These are phyloP conservation scores for Vimba vimba DNA, from an alignment of 2,113 vertebrate genomes.

Conservation along the genomic window DNA sequence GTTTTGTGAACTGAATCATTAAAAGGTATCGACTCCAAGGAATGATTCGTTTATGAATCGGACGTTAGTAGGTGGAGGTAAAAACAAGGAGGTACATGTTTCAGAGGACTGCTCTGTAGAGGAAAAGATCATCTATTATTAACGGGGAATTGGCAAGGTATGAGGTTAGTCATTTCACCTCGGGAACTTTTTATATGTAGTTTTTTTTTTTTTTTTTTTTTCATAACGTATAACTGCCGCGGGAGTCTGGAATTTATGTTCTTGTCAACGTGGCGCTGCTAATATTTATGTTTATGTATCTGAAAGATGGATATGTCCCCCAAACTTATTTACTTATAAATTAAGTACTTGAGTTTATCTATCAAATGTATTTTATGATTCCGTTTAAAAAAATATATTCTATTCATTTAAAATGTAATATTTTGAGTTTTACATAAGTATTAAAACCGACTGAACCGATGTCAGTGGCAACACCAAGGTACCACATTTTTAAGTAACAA, in stretches of 20 bases:
- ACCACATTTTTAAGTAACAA: not conserved
- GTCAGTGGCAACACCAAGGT: not conserved
- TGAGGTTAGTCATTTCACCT: conserved; percentile 37
- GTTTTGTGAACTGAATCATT: not conserved
- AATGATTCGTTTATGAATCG: not conserved
- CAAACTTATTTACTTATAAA: not conserved
- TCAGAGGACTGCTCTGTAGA: not conserved
- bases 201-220: not conserved
- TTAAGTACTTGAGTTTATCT: not conserved
- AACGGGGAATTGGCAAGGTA: conserved; percentile 1
- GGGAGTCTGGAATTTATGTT: not conserved
- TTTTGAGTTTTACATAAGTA: not conserved
- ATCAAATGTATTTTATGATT: not conserved
- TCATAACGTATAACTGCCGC: not conserved
- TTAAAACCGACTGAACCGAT: not conserved
- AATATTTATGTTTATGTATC: not conserved
- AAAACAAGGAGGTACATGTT: not conserved
- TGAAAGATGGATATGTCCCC: not conserved
- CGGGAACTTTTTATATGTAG: not conserved
- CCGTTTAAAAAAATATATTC: not conserved
- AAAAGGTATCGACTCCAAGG: not conserved
- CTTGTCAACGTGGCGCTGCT: conserved; percentile 28
- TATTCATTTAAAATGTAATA: not conserved
- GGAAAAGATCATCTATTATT: conserved; percentile 14
- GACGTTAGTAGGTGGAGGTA: conserved; percentile 7